Percentiles rank a stretch among this genome's conserved stretches.
These are phyloP conservation scores for Halyomorpha halys DNA, from an alignment of 1,140 invertebrate species.

Conservation along the genomic window DNA sequence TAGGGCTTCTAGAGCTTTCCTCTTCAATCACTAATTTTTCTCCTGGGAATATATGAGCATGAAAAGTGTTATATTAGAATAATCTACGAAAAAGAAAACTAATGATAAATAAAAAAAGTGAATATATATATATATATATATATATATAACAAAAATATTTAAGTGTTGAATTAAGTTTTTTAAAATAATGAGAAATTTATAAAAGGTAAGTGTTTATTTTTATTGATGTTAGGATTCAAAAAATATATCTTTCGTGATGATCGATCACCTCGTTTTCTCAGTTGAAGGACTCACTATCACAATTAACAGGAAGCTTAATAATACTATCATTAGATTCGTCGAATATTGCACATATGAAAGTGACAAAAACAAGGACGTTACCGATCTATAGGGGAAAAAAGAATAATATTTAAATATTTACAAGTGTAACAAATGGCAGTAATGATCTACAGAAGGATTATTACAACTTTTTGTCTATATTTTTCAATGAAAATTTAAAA, in stretches of 20 bases:
- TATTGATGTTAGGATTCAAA: neutral
- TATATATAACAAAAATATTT: too few relatives aligned
- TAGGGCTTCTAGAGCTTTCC: neutral
- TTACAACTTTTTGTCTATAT: too few relatives aligned
- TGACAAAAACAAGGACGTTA: conserved; percentile 1
- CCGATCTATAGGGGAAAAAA: too few relatives aligned
- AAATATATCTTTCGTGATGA: too few relatives aligned
- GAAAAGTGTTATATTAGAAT: neutral
- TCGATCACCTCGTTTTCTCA: too few relatives aligned
- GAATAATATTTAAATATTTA: too few relatives aligned
- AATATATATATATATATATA: too few relatives aligned
- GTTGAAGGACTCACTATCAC: neutral
- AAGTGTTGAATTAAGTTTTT: too few relatives aligned
- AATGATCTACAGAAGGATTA: too few relatives aligned
- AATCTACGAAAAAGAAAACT: neutral
- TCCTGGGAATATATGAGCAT: neutral
- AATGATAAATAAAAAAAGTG: neutral
- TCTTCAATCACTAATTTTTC: conserved; percentile 6
- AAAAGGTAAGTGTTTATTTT: neutral
- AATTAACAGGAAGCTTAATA: conserved; percentile 1
- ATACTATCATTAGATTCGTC: neutral
- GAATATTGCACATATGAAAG: conserved; percentile 1
- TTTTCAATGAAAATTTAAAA: too few relatives aligned
- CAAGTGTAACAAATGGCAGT: too few relatives aligned
- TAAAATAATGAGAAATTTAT: neutral